These are phyloP conservation scores for Temnopleurus reevesii DNA, from an alignment of 53 echinoderm and acorn worm genomes.

Conservation along the genomic window DNA sequence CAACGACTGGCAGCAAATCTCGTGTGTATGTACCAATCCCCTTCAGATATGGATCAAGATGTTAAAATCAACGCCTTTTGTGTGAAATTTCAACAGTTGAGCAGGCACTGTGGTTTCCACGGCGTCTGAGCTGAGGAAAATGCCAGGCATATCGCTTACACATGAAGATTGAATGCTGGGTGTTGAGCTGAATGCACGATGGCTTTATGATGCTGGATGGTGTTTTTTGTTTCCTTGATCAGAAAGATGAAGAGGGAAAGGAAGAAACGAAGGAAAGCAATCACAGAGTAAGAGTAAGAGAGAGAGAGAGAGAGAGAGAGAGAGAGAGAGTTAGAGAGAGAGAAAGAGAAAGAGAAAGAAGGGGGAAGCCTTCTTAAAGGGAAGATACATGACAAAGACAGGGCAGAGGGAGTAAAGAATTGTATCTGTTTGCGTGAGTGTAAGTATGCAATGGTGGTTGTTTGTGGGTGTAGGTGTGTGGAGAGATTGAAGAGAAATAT, in stretches of 20 bases:
- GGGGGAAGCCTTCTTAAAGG: background rate
- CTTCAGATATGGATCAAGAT: slow-evolving; percentile 15
- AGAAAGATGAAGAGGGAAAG: background rate
- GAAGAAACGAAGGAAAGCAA: too few species aligned
- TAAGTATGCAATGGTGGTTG: background rate
- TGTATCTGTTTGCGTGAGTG: too few species aligned
- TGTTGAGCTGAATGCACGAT: background rate
- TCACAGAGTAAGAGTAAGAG: background rate
- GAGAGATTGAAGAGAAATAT: background rate
- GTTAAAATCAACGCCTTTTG: background rate
- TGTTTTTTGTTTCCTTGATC: background rate
- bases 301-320: background rate
- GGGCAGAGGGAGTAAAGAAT: background rate
- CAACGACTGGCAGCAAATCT: background rate
- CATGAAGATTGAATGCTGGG: slow-evolving; percentile 11
- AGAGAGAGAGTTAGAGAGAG: too few species aligned
- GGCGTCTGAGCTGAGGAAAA: background rate
- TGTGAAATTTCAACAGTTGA: slow-evolving; percentile 20
- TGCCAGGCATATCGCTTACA: slow-evolving; percentile 26
- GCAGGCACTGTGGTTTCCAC: background rate
- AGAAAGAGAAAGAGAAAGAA: background rate
- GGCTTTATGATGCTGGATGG: background rate
- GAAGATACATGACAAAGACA: background rate
- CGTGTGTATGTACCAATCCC: background rate
- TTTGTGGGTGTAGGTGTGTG: background rate